A percentile compares a stretch with the other conserved stretches of the same genome.
These are phyloP conservation scores for Dascyllus trimaculatus DNA, from an alignment of 2,113 vertebrate species.

Conservation along the genomic window DNA sequence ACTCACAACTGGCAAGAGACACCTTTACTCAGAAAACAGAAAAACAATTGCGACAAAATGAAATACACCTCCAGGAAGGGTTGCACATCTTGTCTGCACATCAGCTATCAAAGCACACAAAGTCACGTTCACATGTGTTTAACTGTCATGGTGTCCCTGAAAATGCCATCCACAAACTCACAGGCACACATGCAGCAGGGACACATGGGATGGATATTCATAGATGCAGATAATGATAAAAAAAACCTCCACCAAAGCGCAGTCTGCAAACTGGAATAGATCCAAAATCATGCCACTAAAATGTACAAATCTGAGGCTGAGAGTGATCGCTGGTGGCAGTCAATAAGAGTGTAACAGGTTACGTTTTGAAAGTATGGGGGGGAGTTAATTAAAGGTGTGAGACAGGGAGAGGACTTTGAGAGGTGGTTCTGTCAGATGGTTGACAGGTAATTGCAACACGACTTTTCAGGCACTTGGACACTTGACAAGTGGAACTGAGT, in stretches of 20 bases:
- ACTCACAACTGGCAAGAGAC: no score
- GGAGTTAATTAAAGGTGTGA: constrained; percentile 80
- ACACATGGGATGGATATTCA: neutral
- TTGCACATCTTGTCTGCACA: neutral
- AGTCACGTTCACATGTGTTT: neutral
- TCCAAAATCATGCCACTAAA: constrained; percentile 20
- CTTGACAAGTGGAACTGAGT: constrained; percentile 53
- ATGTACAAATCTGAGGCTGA: neutral
- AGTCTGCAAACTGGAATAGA: constrained; percentile 5
- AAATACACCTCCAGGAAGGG: neutral
- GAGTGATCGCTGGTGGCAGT: constrained; percentile 12
- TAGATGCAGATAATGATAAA: neutral
- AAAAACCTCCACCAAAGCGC: neutral
- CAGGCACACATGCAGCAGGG: neutral
- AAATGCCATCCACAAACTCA: neutral
- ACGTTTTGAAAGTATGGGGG: constrained; percentile 5
- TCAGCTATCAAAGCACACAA: neutral
- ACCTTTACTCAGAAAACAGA: neutral
- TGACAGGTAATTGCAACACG: constrained; percentile 72
- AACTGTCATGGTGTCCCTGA: neutral
- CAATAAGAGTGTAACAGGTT: constrained; percentile 26
- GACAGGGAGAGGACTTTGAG: constrained; percentile 29
- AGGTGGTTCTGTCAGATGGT: constrained; percentile 60
- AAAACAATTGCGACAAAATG: neutral
- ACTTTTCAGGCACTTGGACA: constrained; percentile 65